Percentiles rank a stretch among this genome's conserved stretches.
Evolutionary conservation across 2,797 vertebrate genomes (phyloP).

Genomic region (Diglossa cyanea): DNA sequence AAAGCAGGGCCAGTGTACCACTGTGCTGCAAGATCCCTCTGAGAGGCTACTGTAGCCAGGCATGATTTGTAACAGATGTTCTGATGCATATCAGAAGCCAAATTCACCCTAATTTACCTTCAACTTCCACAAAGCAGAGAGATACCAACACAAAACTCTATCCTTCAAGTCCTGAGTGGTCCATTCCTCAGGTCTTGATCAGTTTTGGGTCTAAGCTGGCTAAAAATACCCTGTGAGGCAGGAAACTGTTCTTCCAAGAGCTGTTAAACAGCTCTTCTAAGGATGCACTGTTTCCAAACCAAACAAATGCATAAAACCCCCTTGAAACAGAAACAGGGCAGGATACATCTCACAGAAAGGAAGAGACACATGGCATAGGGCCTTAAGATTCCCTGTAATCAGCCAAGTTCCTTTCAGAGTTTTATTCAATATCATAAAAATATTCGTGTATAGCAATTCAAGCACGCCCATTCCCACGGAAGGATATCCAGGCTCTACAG

Average conservation of each 20-base stretch:
- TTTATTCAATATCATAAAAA: neutral
- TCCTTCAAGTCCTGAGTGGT: neutral
- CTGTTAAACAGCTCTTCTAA: neutral
- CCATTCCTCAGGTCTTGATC: neutral
- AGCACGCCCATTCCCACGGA: neutral
- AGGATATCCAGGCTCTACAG: neutral
- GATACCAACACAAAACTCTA: neutral
- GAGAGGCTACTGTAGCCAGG: neutral
- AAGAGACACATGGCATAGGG: neutral
- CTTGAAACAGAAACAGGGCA: neutral
- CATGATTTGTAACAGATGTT: neutral
- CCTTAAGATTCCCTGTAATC: neutral
- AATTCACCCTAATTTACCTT: neutral
- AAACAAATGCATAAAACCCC: neutral
- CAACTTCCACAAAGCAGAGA: neutral
- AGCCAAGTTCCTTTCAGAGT: neutral
- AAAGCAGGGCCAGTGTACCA: neutral
- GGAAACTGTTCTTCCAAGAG: neutral
- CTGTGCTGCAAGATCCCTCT: neutral
- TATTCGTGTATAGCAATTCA: neutral
- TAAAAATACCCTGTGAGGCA: neutral
- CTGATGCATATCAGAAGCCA: neutral
- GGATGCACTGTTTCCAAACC: neutral
- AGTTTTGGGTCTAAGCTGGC: neutral
- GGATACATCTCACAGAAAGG: neutral